Evolutionary conservation across 2,888 invertebrate genomes (phyloP), one percentile per base, ranked within the genome.

Genomic region (Itoplectis maculator): DNA sequence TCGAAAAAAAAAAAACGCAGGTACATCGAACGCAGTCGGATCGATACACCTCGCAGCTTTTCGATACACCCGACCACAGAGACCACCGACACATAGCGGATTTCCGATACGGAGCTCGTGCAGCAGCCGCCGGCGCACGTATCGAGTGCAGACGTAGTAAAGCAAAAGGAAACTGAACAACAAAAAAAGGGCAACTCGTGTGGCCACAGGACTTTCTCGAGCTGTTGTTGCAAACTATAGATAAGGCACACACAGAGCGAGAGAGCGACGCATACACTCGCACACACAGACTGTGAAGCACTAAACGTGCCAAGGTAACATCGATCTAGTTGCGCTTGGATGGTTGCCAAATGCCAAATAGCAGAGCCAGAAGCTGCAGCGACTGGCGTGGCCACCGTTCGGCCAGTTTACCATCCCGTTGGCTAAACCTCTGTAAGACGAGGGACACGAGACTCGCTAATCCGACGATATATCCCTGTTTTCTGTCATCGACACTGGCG

Each of bases 241-340:
- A 83, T 83, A 84, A 81, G 82, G 61, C 74, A 59, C 59, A 54
- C 59, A 82, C 80, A 75, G 47, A 79, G n/a, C n/a, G n/a, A n/a
- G n/a, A n/a, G n/a, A n/a, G n/a, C 29, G 29, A 29, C 29, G 5
- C 29, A 29, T 5, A 29, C 29, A 29, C 29, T 3, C 2, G 56
- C 74, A 59, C 59, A 54, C 54, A 82, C 79, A 75, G 47, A 79
- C 59, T 68, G 69, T 81, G 70, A 56, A 75, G 63, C 40, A 69
- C 56, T 42, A 85, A 81, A 86, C 86, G 86, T 88, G 89, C 86
- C 89, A 89, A 90, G 88, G 88, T 88, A 89, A 86, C 88, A 90
- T 90, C 88, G 90, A 90, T 90, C 88, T 88, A 86, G 88, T 87
- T 90, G 89, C 87, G 87, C 87, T 90, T 90, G 90, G 90, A 88